Percentiles rank a stretch among this genome's conserved stretches.
Conservation (phyloP, 2,888 invertebrate species). For the Glaucopsyche alexis region DNA sequence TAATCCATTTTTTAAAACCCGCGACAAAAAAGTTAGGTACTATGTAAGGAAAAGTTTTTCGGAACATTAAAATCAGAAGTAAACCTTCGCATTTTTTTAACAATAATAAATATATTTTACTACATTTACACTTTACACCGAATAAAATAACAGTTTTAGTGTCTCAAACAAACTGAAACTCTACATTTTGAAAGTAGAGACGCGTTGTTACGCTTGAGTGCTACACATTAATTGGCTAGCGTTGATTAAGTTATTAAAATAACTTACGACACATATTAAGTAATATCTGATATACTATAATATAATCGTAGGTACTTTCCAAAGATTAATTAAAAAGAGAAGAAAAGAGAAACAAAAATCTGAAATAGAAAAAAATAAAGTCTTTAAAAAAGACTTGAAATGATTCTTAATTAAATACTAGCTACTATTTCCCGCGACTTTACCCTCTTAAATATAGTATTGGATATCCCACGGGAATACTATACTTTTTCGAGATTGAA, state of each 20-base stretch:
- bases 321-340: not conserved
- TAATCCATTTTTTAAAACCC: too few relatives aligned
- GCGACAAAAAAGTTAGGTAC: too few relatives aligned
- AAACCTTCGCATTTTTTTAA: too few relatives aligned
- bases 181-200: constrained; percentile 14
- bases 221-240: not conserved
- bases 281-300: constrained; percentile 6
- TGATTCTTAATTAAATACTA: too few relatives aligned
- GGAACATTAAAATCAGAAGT: too few relatives aligned
- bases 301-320: not conserved
- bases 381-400: not conserved
- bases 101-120: not conserved
- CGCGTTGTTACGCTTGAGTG: not conserved
- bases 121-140: not conserved
- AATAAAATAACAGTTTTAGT: not conserved
- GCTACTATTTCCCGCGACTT: too few relatives aligned
- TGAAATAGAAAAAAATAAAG: too few relatives aligned
- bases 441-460: too few relatives aligned
- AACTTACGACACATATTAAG: constrained; percentile 22
- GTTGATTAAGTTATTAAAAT: constrained; percentile 22
- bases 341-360: not conserved
- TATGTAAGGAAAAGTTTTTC: too few relatives aligned
- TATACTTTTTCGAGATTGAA: too few relatives aligned
- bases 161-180: not conserved
- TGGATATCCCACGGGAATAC: too few relatives aligned